Conservation (phyloP, 2,888 invertebrate species). For the Sicus ferrugineus region DNA sequence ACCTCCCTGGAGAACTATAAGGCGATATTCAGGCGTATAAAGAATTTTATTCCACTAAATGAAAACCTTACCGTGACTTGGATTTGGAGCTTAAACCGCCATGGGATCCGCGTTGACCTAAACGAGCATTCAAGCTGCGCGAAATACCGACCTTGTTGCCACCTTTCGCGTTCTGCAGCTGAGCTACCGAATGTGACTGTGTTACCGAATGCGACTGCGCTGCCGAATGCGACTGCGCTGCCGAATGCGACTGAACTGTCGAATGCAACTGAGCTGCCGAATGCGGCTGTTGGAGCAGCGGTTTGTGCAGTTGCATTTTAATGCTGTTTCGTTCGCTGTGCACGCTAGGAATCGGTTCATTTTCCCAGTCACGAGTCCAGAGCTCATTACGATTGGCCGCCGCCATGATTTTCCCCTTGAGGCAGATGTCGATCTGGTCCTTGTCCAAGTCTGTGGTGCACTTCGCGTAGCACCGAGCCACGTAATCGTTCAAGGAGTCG, state of each 20-base stretch:
- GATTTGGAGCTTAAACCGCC: slow-evolving; percentile 59
- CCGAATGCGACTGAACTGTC: slow-evolving; percentile 63
- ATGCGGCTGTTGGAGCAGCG: slow-evolving; percentile 65
- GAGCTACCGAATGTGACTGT: slow-evolving; percentile 32
- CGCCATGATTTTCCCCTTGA: slow-evolving; percentile 92
- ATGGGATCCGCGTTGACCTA: slow-evolving; percentile 65
- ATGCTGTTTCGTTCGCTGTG: slow-evolving; percentile 77
- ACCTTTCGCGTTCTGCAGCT: slow-evolving; percentile 43
- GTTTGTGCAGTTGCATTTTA: slow-evolving; percentile 61
- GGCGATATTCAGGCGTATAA: slow-evolving; percentile 50
- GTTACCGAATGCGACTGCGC: slow-evolving; percentile 63
- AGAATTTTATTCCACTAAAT: neutral
- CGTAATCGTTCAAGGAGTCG: slow-evolving; percentile 83
- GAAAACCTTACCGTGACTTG: slow-evolving; percentile 55
- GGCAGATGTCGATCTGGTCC: slow-evolving; percentile 91
- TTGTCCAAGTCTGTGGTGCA: slow-evolving; percentile 88
- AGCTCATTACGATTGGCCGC: slow-evolving; percentile 88
- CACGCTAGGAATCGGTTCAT: slow-evolving; percentile 89
- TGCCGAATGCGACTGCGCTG: slow-evolving; percentile 58
- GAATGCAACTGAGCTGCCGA: slow-evolving; percentile 61
- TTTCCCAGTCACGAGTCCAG: slow-evolving; percentile 93
- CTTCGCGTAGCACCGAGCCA: slow-evolving; percentile 90
- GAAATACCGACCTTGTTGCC: slow-evolving; percentile 65
- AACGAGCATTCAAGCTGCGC: slow-evolving; percentile 68
- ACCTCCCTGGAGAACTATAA: slow-evolving; percentile 47